Percentiles rank a stretch among this genome's conserved stretches.
These are phyloP conservation scores for Rhinogobius similis DNA, from an alignment of 2,113 vertebrate genomes.

Conservation along the genomic window DNA sequence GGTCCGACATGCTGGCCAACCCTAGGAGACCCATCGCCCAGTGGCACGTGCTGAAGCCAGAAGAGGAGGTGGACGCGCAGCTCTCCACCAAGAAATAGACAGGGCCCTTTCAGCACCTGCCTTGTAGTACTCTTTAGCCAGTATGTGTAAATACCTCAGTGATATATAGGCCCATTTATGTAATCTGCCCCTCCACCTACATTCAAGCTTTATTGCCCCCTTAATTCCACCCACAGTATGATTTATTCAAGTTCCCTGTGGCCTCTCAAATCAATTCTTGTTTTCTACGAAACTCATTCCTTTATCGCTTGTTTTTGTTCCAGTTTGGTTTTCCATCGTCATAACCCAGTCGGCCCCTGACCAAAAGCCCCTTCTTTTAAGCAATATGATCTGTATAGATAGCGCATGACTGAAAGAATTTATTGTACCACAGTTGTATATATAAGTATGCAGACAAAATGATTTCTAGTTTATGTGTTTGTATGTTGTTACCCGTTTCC, in stretches of 20 bases:
- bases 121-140: slow-evolving; percentile 96
- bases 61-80: slow-evolving; percentile 97
- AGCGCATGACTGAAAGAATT: slow-evolving; percentile 98
- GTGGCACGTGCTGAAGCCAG: slow-evolving; percentile 95
- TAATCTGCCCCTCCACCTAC: slow-evolving; percentile 73
- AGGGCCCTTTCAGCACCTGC: slow-evolving; percentile 86
- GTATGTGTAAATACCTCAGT: slow-evolving; percentile 99
- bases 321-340: slow-evolving; percentile 37
- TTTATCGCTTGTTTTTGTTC: slow-evolving; percentile 32
- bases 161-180: slow-evolving; percentile 89
- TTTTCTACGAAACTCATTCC: slow-evolving; percentile 45
- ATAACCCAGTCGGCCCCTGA: slow-evolving; percentile 62
- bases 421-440: slow-evolving; percentile 98
- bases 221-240: slow-evolving; percentile 70
- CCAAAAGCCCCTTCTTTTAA: slow-evolving; percentile 97
- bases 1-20: slow-evolving; percentile 99
- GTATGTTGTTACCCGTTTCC: slow-evolving; percentile 99
- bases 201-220: slow-evolving; percentile 66
- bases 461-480: slow-evolving; percentile 99
- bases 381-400: slow-evolving; percentile 99
- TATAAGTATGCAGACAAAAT: slow-evolving; percentile 94
- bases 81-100: slow-evolving; percentile 95
- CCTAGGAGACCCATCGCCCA: slow-evolving; percentile 97
- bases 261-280: slow-evolving; percentile 26
- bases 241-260: slow-evolving; percentile 42